Base-by-base conservation (phyloP, 2,888 invertebrate species). In the Platynereis dumerilii region DNA sequence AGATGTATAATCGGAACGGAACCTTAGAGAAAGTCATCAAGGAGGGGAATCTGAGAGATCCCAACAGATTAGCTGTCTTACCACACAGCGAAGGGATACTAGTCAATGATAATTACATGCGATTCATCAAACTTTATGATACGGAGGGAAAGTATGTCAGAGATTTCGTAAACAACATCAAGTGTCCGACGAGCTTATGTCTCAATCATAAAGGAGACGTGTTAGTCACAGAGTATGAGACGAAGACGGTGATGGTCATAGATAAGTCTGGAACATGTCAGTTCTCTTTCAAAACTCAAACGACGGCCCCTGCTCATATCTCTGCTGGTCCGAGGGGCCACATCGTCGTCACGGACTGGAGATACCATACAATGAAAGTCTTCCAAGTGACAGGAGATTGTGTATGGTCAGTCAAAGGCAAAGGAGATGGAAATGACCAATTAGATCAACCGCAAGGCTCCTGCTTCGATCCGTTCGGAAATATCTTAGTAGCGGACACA, bases 261-360 rank as follows among this genome's bases (percentile, higher is more conserved):
- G 22, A 48, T n/a, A n/a, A 48, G n/a, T 3, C 20, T 20, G 22
- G 58, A 10, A n/a, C 20, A 26, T 17, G 29, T 20, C 10, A 48
- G 45, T 24, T 12, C 15, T 55, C 60, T 22, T 67, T 69, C 28
- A 34, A 42, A 22, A 63, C 63, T 24, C 2, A 28, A 7, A 34
- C 65, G 39, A 57, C 56, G 3, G 62, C 60, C 39, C 69, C 69
- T 3, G 65, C 66, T 12, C 69, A 68, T 60, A 39, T 69, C 5
- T 48, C 63, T 17, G 45, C 42, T 24, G 64, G 64, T 0, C 45
- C 24, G n/a, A 39, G n/a, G 1, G 64, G 62, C 28, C 24, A 59
- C 52, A 24, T 69, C 20, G 60, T 66, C 53, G 48, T 69, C 45
- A 60, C 65, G 12, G 69, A 69, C 42, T 61, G 59, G 55, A 55